Evolutionary conservation across 2,888 invertebrate genomes (phyloP).

Genomic region (Onchidella celtica): DNA sequence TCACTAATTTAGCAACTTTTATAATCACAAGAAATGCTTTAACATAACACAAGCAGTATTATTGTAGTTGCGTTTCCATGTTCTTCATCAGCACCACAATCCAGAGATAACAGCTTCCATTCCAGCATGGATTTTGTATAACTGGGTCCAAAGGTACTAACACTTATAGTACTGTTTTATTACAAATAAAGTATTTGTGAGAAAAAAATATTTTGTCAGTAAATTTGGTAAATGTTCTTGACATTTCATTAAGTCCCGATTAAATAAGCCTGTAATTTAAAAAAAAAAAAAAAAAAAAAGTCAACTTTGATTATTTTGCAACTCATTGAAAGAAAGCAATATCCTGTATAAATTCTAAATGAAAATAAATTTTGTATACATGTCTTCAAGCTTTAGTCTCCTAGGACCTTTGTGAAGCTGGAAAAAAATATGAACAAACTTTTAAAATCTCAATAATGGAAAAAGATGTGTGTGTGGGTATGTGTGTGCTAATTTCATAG

Average conservation of each 20-base stretch:
- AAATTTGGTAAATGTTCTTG: background rate
- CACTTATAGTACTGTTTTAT: too few species aligned
- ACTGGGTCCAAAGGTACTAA: constrained; percentile 77
- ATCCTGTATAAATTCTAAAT: too few species aligned
- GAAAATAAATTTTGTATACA: too few species aligned
- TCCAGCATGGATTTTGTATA: constrained; percentile 74
- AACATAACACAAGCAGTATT: too few species aligned
- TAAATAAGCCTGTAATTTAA: background rate
- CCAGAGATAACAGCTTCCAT: constrained; percentile 77
- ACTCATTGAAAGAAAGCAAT: background rate
- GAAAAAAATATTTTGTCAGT: background rate
- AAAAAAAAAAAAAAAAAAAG: background rate
- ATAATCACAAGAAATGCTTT: too few species aligned
- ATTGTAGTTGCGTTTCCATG: constrained; percentile 2
- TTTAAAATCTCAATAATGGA: too few species aligned
- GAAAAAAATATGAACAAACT: too few species aligned
- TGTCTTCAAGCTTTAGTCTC: too few species aligned
- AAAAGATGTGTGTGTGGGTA: too few species aligned
- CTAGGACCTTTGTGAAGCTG: too few species aligned
- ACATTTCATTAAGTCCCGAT: background rate
- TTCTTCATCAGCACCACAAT: constrained; percentile 76
- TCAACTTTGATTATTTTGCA: too few species aligned
- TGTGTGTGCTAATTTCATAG: background rate
- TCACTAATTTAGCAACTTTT: too few species aligned
- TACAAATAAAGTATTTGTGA: background rate